Conservation (phyloP, 2,797 vertebrate genomes). For the Columba guinea region DNA sequence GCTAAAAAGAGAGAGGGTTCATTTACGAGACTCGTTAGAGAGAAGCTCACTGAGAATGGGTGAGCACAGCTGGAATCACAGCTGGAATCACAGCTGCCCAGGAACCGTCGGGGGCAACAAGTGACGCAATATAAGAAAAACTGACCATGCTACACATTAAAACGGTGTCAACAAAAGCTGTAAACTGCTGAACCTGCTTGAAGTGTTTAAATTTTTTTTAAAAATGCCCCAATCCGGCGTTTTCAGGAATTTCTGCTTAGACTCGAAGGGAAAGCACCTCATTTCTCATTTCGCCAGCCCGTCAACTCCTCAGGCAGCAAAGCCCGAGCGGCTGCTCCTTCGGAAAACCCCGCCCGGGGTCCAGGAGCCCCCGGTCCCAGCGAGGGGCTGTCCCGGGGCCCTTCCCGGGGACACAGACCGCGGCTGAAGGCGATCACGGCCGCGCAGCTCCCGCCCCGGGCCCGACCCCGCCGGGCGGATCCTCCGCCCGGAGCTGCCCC, state of each 20-base stretch:
- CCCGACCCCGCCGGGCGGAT: not conserved
- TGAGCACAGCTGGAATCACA: accelerated
- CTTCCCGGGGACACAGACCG: not conserved
- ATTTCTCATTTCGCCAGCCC: too few relatives aligned
- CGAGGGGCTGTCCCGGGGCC: not conserved
- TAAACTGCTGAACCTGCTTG: accelerated
- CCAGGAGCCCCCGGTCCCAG: too few relatives aligned
- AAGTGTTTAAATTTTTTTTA: not conserved
- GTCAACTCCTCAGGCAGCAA: not conserved
- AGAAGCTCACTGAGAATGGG: not conserved
- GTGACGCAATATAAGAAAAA: accelerated
- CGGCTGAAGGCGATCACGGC: not conserved
- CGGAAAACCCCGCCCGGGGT: too few relatives aligned
- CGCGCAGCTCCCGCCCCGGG: not conserved
- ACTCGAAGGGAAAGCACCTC: accelerated
- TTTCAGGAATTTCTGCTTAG: accelerated
- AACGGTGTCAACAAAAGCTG: accelerated
- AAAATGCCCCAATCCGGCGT: too few relatives aligned
- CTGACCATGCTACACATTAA: accelerated
- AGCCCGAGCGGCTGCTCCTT: too few relatives aligned
- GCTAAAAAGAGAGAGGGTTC: accelerated
- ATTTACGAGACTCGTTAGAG: not conserved
- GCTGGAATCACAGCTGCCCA: accelerated
- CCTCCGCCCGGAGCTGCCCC: not conserved
- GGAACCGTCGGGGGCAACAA: not conserved